A percentile compares a stretch with the other conserved stretches of the same genome.
phyloP scores from a whole-genome alignment of 2,888 invertebrate genomes.

The Acronicta psi region DNA sequence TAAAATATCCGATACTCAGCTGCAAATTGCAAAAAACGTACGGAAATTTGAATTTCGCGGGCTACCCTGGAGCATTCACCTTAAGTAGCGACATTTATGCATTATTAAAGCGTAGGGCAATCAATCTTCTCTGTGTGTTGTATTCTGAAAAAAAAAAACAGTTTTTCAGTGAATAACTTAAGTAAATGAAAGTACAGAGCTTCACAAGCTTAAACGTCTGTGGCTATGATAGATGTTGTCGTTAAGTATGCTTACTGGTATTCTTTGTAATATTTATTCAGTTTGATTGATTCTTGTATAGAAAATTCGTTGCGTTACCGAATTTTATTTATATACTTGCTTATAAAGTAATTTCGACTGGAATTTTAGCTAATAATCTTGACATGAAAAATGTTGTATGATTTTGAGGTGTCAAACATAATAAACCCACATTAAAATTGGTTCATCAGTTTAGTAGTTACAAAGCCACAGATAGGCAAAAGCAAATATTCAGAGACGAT shows the following conservation, averaged over 20 bases:
- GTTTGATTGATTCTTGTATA: constrained; percentile 22
- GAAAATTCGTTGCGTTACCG: neutral
- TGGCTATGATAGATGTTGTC: constrained; percentile 46
- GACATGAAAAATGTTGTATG: too few relatives aligned
- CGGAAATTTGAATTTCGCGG: too few relatives aligned
- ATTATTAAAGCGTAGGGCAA: constrained; percentile 27
- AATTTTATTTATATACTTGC: neutral
- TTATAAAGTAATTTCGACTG: too few relatives aligned
- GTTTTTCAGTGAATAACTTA: constrained; percentile 32
- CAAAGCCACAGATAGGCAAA: too few relatives aligned
- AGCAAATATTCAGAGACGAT: too few relatives aligned
- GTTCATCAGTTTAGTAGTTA: too few relatives aligned
- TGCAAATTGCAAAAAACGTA: too few relatives aligned
- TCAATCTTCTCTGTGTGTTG: constrained; percentile 43
- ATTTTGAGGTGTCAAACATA: too few relatives aligned
- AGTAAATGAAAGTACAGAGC: constrained; percentile 36
- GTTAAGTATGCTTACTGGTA: constrained; percentile 22
- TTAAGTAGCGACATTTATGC: neutral
- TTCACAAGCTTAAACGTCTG: constrained; percentile 35
- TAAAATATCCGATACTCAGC: too few relatives aligned
- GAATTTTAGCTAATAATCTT: too few relatives aligned
- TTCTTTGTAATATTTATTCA: constrained; percentile 13
- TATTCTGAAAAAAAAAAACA: constrained; percentile 34
- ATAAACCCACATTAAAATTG: too few relatives aligned
- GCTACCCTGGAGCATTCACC: too few relatives aligned